Evolutionary conservation across 2,888 invertebrate genomes (phyloP), one percentile per base, ranked within the genome.

Genomic region (Dryobota labecula): DNA sequence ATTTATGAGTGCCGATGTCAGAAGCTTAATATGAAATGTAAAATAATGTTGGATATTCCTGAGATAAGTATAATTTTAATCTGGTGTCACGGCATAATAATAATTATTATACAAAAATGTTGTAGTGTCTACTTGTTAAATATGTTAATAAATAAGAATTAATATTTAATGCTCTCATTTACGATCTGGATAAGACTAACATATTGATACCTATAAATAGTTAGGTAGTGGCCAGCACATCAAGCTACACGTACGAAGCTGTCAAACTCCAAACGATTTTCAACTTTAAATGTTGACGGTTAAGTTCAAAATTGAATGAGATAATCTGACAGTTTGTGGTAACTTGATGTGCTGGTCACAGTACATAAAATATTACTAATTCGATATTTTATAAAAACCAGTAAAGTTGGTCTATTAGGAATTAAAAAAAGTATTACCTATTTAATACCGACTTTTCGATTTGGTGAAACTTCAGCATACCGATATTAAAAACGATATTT

Each of bases 91-190:
- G 36, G 27, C 24, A 11, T 61, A 33, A 63, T 61, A 33, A 63
- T 47, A 33, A 30, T 43, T 47, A 36, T 13, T 11, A 38, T n/a
- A 69, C 36, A 58, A 58, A 76, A 33, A 69, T 33, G 4, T 45
- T 57, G 9, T 13, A 18, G 8, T 33, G 8, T 8, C 27, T 36
- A 15, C n/a, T 33, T 58, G 24, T 24, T 67, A 38, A n/a, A 43
- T 30, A 47, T 53, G 45, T n/a, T 41, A 70, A 78, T 77, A 47
- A 57, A 60, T 77, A 45, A 47, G 18, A 58, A 53, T 47, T 70
- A 41, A 54, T 36, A 33, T 47, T 76, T 41, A 47, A 73, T 41
- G n/a, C 51, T 38, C 43, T 51, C 30, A 38, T 73, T 67, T 4
- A 47, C 11, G 24, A 73, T 30, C 15, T 33, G 18, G 27, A 45